These are phyloP conservation scores for Trichopria drosophilae DNA, from an alignment of 2,888 invertebrate species.

Conservation along the genomic window DNA sequence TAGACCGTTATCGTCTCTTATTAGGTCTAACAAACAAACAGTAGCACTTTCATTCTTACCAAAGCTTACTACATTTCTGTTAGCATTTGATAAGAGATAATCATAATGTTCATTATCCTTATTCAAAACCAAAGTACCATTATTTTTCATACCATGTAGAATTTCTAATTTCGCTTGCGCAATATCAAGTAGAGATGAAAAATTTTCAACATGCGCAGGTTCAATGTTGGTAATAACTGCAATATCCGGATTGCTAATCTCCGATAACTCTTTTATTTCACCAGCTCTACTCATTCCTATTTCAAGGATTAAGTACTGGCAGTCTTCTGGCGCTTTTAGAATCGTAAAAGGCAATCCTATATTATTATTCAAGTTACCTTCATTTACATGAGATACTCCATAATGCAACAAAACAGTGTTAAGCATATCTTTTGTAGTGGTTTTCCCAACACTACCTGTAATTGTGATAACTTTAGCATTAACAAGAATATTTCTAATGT, in stretches of 20 bases:
- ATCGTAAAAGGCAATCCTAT: constrained; percentile 15
- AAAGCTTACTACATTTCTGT: constrained; percentile 19
- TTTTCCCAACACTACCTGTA: constrained; percentile 21
- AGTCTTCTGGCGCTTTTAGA: constrained; percentile 10
- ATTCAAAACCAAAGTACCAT: constrained; percentile 13
- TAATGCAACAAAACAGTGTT: constrained; percentile 16
- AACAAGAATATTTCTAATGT: constrained; percentile 19
- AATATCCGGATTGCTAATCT: constrained; percentile 19
- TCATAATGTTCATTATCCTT: constrained; percentile 20
- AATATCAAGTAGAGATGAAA: constrained; percentile 18
- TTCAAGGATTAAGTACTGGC: constrained; percentile 13
- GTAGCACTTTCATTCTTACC: constrained; percentile 20
- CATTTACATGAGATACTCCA: constrained; percentile 13
- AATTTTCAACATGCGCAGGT: constrained; percentile 19
- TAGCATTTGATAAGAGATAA: constrained; percentile 21
- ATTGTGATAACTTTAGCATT: constrained; percentile 19
- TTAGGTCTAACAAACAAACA: constrained; percentile 18
- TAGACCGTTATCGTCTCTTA: constrained; percentile 19
- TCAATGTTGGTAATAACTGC: constrained; percentile 19
- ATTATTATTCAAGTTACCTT: constrained; percentile 21
- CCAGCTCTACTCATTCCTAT: constrained; percentile 17
- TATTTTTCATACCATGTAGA: constrained; percentile 12
- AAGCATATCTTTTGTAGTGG: constrained; percentile 18
- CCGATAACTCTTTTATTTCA: constrained; percentile 16
- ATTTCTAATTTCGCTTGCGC: constrained; percentile 20